Conservation (phyloP, 2,888 invertebrate species). For the Ochropleura plecta region DNA sequence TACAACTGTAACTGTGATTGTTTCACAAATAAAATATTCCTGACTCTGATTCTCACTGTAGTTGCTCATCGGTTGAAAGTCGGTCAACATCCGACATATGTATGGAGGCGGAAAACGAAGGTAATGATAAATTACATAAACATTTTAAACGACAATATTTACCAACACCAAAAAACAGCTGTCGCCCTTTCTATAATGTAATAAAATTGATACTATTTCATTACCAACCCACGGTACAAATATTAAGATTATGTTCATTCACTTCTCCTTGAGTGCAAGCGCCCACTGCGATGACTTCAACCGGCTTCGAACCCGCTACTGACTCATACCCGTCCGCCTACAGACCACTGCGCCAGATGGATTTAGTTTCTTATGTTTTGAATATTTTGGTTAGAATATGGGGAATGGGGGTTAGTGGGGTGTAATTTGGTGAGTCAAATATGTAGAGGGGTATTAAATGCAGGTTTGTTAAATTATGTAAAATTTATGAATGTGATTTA, state of each 20-base stretch:
- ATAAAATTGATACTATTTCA: conserved; percentile 21
- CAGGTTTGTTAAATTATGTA: rapidly evolving
- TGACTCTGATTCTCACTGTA: too few relatives aligned
- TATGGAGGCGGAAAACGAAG: conserved; percentile 27
- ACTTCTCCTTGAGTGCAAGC: conserved; percentile 66
- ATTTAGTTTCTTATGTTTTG: conserved; percentile 28
- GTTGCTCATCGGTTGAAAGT: neutral
- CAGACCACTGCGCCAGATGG: conserved; percentile 60
- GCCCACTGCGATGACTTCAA: conserved; percentile 71
- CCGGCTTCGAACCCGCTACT: conserved; percentile 68
- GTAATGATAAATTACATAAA: conserved; percentile 18
- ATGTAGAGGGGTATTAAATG: neutral
- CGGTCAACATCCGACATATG: neutral
- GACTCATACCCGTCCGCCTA: conserved; percentile 73
- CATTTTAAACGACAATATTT: conserved; percentile 14
- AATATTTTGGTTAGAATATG: neutral
- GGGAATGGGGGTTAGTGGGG: neutral
- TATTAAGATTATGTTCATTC: conserved; percentile 54
- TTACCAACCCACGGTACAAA: conserved; percentile 53
- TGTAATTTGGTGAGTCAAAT: neutral
- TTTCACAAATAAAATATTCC: too few relatives aligned
- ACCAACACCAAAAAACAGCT: neutral
- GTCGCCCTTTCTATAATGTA: conserved; percentile 37
- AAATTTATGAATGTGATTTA: neutral
- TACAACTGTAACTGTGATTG: too few relatives aligned